A percentile compares a stretch with the other conserved stretches of the same genome.
Evolutionary conservation across 2,888 invertebrate genomes (phyloP).

Genomic region (Ormyrus rosae): DNA sequence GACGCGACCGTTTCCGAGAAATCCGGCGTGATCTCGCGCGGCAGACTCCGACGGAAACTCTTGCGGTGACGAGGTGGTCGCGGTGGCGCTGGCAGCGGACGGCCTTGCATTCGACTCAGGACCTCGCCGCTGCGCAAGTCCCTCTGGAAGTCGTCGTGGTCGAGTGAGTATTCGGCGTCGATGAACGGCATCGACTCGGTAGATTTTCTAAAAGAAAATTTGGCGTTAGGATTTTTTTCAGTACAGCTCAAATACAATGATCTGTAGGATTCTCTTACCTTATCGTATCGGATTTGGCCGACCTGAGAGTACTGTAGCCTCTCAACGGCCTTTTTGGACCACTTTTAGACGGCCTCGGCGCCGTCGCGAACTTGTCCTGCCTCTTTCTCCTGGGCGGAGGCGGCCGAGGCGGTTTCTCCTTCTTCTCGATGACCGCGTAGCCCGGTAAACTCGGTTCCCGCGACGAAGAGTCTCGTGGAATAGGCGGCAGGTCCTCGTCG

Average conservation of each 20-base stretch:
- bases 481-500: conserved; percentile 75
- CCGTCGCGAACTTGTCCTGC: conserved; percentile 82
- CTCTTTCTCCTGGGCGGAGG: conserved; percentile 80
- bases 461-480: conserved; percentile 72
- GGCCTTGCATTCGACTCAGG: conserved; percentile 88
- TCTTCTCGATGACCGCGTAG: conserved; percentile 88
- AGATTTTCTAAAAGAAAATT: conserved; percentile 43
- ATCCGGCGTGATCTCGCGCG: conserved; percentile 63
- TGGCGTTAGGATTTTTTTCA: not conserved
- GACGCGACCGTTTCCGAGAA: conserved; percentile 83
- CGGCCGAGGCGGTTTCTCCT: conserved; percentile 79
- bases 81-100: conserved; percentile 91
- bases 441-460: conserved; percentile 77
- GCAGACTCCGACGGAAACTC: conserved; percentile 53
- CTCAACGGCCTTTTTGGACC: conserved; percentile 79
- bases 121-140: conserved; percentile 86
- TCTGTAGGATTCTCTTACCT: conserved; percentile 44
- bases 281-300: conserved; percentile 66
- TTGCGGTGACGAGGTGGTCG: conserved; percentile 84
- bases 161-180: conserved; percentile 78
- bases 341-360: conserved; percentile 77
- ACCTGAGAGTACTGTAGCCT: conserved; percentile 81
- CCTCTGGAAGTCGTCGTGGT: conserved; percentile 73
- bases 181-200: conserved; percentile 78
- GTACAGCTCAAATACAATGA: no score